Evolutionary conservation across 2,888 invertebrate species (phyloP), one percentile per base, ranked within the genome.

Genomic region (Drosophila subquinaria): DNA sequence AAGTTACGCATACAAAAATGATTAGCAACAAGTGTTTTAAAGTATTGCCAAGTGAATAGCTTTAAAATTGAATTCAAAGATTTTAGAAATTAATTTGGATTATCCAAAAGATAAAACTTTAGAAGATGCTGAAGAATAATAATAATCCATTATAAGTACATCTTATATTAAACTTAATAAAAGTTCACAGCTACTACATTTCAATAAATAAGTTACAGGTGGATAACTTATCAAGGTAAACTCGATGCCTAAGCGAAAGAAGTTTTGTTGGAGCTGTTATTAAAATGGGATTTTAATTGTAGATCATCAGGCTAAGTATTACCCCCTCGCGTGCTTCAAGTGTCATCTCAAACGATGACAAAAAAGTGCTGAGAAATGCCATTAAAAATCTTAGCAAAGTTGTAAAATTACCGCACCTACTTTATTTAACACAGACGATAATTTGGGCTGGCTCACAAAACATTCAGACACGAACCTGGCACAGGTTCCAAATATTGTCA

Each of bases 401-500:
- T 75, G 66, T 73, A 56, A 62, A 72, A 65, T 59, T 77, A 52
- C 71, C 69, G 67, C 76, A 76, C 35, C 55, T 67, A 79, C 59
- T 38, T 35, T 53, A 45, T 36, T 71, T 53, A 51, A 57, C 30
- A 47, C 50, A 51, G 72, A 69, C 73, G 73, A 61, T 73, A 75
- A 82, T 75, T 80, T 73, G 68, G 68, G 73, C 57, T 63, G 62
- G 64, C 74, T 75, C 79, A 76, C 74, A 71, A 61, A 65, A 79
- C 47, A 65, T 23, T 27, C 6, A 17, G 43, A n/a, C 69, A 59
- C 75, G 69, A 53, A 61, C 65, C 51, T 59, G 75, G 52, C 40
- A 56, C 53, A 57, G 38, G 20, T 38, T 55, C 35, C 55, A n/a
- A 47, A 70, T 42, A 62, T 35, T 38, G 52, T 52, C 48, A 17